phyloP scores from a whole-genome alignment of 2,113 vertebrate species.

The Cephalopterus ornatus region DNA sequence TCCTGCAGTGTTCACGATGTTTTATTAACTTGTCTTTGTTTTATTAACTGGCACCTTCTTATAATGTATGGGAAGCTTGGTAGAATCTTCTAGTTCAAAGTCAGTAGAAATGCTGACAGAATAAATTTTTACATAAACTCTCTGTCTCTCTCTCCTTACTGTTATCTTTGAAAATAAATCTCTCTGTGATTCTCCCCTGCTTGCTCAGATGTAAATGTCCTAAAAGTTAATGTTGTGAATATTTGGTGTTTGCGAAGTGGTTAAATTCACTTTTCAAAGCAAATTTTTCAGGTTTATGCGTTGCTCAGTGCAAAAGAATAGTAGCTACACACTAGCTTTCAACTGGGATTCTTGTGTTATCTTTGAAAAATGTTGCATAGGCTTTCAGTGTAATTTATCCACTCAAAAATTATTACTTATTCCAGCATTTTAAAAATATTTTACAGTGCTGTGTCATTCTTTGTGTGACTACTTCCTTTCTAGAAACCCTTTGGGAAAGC shows the following conservation, averaged over 20 bases:
- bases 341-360: background rate
- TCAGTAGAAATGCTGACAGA: background rate
- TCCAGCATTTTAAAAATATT: background rate
- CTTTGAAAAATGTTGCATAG: background rate
- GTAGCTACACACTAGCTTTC: background rate
- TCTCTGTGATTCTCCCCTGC: background rate
- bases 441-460: background rate
- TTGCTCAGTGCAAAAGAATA: background rate
- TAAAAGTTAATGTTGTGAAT: background rate
- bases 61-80: background rate
- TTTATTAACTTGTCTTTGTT: no score
- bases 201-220: background rate
- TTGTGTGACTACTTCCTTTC: background rate
- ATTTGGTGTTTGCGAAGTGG: background rate
- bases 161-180: background rate
- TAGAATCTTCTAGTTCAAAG: background rate
- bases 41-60: background rate
- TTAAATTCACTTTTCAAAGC: background rate
- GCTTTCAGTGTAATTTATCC: slow-evolving; percentile 9
- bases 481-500: background rate
- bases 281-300: background rate
- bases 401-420: background rate
- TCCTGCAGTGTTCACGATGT: background rate
- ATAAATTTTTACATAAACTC: background rate
- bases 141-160: background rate